Base-by-base conservation (phyloP, 2,113 vertebrate genomes). In the Callaeas wilsoni region DNA sequence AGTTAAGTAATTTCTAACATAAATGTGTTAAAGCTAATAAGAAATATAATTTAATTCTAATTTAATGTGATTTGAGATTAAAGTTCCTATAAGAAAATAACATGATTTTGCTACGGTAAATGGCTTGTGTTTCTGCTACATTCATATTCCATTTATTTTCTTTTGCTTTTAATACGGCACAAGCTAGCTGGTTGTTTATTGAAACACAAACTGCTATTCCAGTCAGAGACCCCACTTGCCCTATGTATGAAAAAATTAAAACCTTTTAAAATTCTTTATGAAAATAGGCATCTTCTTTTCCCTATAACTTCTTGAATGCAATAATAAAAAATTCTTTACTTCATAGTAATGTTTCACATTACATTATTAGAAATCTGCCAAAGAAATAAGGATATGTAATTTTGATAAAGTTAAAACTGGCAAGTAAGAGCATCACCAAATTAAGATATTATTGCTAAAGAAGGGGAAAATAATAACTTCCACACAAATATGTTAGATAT, bases 131-230 rank as follows among this genome's bases (percentile, higher is more conserved):
- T 95, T 94, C 84, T 75, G 16, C 7, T 56, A 18, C 74, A 55
- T 60, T 80, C 19, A 46, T 90, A 94, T 86, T 86, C 18, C 10
- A 53, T 89, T 96, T 82, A 33, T 90, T 68, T 86, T 82, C 25
- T 60, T 52, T 41, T 81, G 16, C 27, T 87, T 94, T 95, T 94
- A 73, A 62, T 80, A 83, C 60, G 52, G 67, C 4, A 35, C 35
- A 84, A 65, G 14, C 47, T 60, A 87, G 52, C 69, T 39, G 84
- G 57, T 37, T 75, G 44, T 60, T 87, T 52, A 46, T 47, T 83
- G 50, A 89, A 93, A 89, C 63, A 57, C 12, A 95, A 91, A 81
- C 86, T 69, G 39, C 42, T 95, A 91, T 95, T 96, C 76, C 83
- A 89, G 56, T 79, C 89, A 64, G 21, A 94, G 5, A 67, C 12